These are phyloP conservation scores for Andinoacara biseriatus DNA, from an alignment of 2,113 vertebrate genomes.

Conservation along the genomic window DNA sequence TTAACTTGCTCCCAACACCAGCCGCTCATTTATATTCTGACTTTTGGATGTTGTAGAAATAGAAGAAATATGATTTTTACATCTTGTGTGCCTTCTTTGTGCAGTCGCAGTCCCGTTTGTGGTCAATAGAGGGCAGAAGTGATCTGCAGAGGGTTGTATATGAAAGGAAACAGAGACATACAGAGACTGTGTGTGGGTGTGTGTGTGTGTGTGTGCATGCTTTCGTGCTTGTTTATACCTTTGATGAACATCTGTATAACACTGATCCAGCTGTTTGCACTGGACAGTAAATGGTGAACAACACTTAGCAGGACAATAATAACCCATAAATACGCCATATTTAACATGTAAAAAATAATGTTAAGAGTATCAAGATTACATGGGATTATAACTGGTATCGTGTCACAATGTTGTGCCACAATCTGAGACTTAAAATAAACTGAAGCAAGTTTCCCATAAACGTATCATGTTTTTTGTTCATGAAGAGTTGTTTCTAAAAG, in stretches of 20 bases:
- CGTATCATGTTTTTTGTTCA: background rate
- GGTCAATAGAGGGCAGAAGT: conserved; percentile 92
- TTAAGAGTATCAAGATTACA: background rate
- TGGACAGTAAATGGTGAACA: background rate
- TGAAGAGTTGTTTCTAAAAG: background rate
- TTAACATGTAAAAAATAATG: background rate
- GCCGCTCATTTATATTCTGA: background rate
- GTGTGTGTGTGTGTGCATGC: conserved; percentile 14
- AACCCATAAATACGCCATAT: background rate
- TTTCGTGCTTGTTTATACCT: conserved; percentile 30
- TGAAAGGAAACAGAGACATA: conserved; percentile 8
- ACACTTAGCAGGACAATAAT: background rate
- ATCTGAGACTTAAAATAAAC: background rate
- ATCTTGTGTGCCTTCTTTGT: background rate
- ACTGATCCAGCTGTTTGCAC: conserved; percentile 26
- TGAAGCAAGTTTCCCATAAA: background rate
- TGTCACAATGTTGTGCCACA: background rate
- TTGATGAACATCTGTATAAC: conserved; percentile 20
- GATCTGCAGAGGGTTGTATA: conserved; percentile 62
- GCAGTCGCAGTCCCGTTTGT: conserved; percentile 44
- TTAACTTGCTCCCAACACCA: background rate
- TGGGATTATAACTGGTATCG: background rate
- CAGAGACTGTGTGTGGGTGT: conserved; percentile 27
- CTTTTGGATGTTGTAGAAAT: background rate
- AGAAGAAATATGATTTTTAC: background rate